phyloP scores from a whole-genome alignment of 2,888 invertebrate species.

The Linnaemya vulpina region DNA sequence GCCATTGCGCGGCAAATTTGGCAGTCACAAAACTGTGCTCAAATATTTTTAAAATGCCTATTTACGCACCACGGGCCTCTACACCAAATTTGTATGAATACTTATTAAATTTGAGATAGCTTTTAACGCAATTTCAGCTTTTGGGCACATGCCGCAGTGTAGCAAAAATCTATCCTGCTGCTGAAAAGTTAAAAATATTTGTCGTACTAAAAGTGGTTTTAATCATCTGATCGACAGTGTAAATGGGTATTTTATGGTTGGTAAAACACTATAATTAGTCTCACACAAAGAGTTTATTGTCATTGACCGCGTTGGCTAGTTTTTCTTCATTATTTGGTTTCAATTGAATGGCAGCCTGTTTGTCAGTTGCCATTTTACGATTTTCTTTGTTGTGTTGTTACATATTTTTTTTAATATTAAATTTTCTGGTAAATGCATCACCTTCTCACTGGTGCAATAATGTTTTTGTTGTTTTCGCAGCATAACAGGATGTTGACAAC shows the following conservation, averaged over 20 bases:
- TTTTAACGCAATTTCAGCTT: no score
- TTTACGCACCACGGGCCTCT: no score
- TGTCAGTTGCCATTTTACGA: conserved; percentile 4
- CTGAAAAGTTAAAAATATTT: no score
- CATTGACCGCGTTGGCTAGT: conserved; percentile 12
- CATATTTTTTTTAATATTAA: neutral
- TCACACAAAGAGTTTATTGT: conserved; percentile 1
- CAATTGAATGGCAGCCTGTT: neutral
- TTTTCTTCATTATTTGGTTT: neutral
- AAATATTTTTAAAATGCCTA: no score
- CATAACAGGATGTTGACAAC: conserved; percentile 27
- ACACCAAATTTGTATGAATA: no score
- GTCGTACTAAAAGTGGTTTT: no score
- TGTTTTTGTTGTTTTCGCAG: neutral
- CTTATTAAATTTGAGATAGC: no score
- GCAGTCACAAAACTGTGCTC: no score
- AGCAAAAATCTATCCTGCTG: no score
- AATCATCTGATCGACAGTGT: neutral
- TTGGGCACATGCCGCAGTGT: no score
- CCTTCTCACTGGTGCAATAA: neutral
- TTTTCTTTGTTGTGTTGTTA: neutral
- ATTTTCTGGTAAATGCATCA: conserved; percentile 16
- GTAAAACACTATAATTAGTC: neutral
- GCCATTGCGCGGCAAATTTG: no score
- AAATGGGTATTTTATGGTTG: no score